Base-by-base conservation (phyloP, 1,140 invertebrate species). In the Rhagoletis pomonella region DNA sequence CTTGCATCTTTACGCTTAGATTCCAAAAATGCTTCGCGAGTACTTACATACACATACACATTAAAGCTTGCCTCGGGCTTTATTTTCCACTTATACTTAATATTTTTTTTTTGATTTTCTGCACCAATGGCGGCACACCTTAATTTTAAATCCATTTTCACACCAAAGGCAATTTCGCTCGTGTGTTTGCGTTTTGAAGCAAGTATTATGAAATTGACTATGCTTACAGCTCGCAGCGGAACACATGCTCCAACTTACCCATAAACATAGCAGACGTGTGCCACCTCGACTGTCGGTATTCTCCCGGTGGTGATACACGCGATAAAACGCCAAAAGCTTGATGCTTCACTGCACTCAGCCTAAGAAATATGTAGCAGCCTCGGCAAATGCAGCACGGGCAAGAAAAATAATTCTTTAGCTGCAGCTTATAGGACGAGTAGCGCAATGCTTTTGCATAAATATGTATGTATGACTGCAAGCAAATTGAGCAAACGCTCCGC, bases 301-400 rank as follows among this genome's bases (percentile, higher is more conserved):
- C 39, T 67, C n/a, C 19, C 65, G 44, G 10, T 5, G 67, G 39
- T 12, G 67, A 17, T 14, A 44, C 67, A 44, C 39, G 67, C 67
- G 67, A 73, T 73, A 73, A 73, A 73, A 73, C 44, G 39, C 67
- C 29, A 73, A 73, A 73, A 73, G 42, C 42, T 73, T 73, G 44
- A 73, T 42, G 67, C 67, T 73, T 73, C 67, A 73, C 67, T 73
- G 67, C 67, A 73, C 67, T 47, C 67, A 73, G 67, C 42, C n/a
- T n/a, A n/a, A n/a, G 39, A 73, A 73, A 73, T n/a, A n/a, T n/a
- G n/a, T 73, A 47, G 42, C 67, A 73, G 67, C 67, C 44, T 73
- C 44, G 42, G 67, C 67, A 39, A 73, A 39, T 44, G 67, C 67
- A 44, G 7, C 39, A 29, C 29, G 29, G 29, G 29, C 29, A 29